Conservation (phyloP, 1,140 invertebrate species). For the Ectropis grisescens region DNA sequence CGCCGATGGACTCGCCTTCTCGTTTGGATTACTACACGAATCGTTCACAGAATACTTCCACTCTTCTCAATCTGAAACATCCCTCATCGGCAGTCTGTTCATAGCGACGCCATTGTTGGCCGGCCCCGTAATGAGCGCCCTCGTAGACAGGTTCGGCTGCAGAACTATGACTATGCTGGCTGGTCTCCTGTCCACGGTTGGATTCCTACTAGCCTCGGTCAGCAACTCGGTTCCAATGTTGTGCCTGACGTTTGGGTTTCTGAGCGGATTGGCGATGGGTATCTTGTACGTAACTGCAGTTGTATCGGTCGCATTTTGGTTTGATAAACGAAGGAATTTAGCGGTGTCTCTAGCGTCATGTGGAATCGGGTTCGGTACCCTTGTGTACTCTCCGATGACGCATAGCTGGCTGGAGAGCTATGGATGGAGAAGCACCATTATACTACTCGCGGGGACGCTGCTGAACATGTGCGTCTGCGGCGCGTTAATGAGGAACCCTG, state of each 20-base stretch:
- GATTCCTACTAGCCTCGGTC: conserved; percentile 82
- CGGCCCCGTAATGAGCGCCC: conserved; percentile 87
- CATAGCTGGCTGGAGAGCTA: conserved; percentile 78
- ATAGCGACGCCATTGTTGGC: conserved; percentile 88
- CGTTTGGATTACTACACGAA: conserved; percentile 89
- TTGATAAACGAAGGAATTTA: conserved; percentile 90
- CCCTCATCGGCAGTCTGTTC: conserved; percentile 88
- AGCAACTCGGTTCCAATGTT: conserved; percentile 79
- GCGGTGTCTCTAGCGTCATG: conserved; percentile 76
- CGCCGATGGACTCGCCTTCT: conserved; percentile 92
- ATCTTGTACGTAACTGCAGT: conserved; percentile 90
- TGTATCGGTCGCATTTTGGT: conserved; percentile 95
- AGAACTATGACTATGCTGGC: conserved; percentile 85
- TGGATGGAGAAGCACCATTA: conserved; percentile 86
- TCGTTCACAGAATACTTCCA: conserved; percentile 87
- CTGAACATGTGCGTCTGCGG: conserved; percentile 92
- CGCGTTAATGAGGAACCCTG: conserved; percentile 86
- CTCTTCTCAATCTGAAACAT: conserved; percentile 82
- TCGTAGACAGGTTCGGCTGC: conserved; percentile 90
- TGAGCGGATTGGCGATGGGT: conserved; percentile 88
- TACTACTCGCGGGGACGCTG: conserved; percentile 84
- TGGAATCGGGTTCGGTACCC: conserved; percentile 70
- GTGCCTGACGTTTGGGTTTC: conserved; percentile 86
- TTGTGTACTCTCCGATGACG: conserved; percentile 86
- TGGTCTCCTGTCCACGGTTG: conserved; percentile 78